Base-by-base conservation (phyloP, 2,797 vertebrate species). In the Serranus cabrilla region DNA sequence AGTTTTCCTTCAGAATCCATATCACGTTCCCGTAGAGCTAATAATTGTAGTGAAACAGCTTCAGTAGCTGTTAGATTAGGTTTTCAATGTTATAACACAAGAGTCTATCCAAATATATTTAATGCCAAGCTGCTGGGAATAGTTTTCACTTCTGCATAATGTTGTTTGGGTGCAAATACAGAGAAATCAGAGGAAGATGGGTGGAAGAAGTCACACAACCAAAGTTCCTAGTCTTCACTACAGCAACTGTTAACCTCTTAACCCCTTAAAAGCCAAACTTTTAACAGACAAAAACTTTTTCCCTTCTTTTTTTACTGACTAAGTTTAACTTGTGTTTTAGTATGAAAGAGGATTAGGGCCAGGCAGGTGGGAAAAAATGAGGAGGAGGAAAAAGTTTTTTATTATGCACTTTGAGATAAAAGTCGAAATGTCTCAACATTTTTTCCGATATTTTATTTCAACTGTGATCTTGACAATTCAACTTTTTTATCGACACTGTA, bases 61-160 rank as follows among this genome's bases (percentile, higher is more conserved):
- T 71, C 16, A 47, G 46, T 23, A 27, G 10, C 56, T 11, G 18
- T 70, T 7, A 31, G 18, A 45, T 20, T 13, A 5, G 23, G 31
- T 23, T 20, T 55, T 42, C 5, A 49, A 13, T 56, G 16, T 31
- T 8, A 18, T 21, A 16, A 10, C 20, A 46, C 16, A 17, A 4
- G 16, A 14, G 37, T 54, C 6, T 39, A 37, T 39, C 4, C 5
- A 40, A 54, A 64, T 27, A 37, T 6, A 46, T 34, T 42, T 20
- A 60, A 69, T 42, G 31, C 1, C 17, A 59, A 50, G n/a, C 42
- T 60, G 47, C 34, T 43, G 21, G 54, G n/a, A 68, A 60, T 31
- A 13, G 1, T 71, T 70, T 64, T 46, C 39, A 66, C 14, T 14
- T 62, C 7, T 52, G 56, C 21, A 45, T 55, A 37, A 40, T 27